phyloP scores from a whole-genome alignment of 2,113 vertebrate species.

The Siniperca knerii region DNA sequence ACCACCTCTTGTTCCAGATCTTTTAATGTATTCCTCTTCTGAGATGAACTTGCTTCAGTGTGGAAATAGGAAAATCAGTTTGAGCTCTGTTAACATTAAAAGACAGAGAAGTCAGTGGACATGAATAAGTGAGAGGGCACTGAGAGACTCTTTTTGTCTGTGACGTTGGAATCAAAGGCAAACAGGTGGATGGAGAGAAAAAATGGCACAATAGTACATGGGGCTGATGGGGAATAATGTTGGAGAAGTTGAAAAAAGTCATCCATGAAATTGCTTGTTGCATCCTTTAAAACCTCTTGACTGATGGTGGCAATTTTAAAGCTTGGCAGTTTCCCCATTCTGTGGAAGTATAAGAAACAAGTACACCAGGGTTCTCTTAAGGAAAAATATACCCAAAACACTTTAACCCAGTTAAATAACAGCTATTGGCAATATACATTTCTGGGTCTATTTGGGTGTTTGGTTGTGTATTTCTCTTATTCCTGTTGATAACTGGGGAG shows the following conservation, averaged over 20 bases:
- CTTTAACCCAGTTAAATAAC: slow-evolving; percentile 61
- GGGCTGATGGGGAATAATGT: slow-evolving; percentile 71
- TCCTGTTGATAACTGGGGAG: slow-evolving; percentile 21
- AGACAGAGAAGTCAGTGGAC: slow-evolving; percentile 43
- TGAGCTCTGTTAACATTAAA: slow-evolving; percentile 52
- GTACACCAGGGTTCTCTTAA: slow-evolving; percentile 53
- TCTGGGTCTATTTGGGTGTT: slow-evolving; percentile 18
- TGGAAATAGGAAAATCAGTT: slow-evolving; percentile 39
- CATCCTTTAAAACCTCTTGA: slow-evolving; percentile 77
- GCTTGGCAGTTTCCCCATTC: slow-evolving; percentile 71
- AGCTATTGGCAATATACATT: slow-evolving; percentile 51
- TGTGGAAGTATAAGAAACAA: slow-evolving; percentile 68
- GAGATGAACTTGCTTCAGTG: slow-evolving; percentile 44
- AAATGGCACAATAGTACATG: slow-evolving; percentile 49
- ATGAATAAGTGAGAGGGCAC: slow-evolving; percentile 50
- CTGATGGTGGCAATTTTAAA: slow-evolving; percentile 84
- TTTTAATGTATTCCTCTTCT: slow-evolving; percentile 49
- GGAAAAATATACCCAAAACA: slow-evolving; percentile 53
- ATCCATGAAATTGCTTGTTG: slow-evolving; percentile 79
- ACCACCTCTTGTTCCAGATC: slow-evolving; percentile 64
- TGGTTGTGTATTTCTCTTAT: slow-evolving; percentile 25
- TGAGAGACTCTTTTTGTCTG: slow-evolving; percentile 49
- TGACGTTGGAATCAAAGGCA: slow-evolving; percentile 41
- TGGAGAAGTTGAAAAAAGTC: slow-evolving; percentile 75
- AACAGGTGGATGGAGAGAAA: slow-evolving; percentile 5